These are phyloP conservation scores for Antheraea yamamai DNA, from an alignment of 2,888 invertebrate species.

Conservation along the genomic window DNA sequence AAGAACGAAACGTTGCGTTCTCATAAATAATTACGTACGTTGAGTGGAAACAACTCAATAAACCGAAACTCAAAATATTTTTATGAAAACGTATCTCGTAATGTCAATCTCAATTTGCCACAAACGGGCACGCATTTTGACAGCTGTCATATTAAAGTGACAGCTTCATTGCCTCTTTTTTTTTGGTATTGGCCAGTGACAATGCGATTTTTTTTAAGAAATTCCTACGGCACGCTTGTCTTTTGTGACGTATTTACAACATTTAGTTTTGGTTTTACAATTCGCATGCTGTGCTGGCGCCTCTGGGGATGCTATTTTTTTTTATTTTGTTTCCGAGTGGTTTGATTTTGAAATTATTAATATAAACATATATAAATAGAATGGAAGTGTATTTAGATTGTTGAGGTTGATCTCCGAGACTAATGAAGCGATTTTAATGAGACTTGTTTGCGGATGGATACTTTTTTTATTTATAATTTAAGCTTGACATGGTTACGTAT, in stretches of 20 bases:
- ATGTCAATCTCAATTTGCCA: constrained; percentile 61
- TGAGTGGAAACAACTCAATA: constrained; percentile 19
- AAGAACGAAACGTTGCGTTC: background rate
- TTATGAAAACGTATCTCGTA: constrained; percentile 40
- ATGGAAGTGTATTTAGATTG: too few species aligned
- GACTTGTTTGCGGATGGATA: too few species aligned
- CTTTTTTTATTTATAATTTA: too few species aligned
- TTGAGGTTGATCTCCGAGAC: too few species aligned
- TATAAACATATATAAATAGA: background rate
- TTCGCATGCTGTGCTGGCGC: constrained; percentile 5
- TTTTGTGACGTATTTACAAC: background rate
- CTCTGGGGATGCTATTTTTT: background rate
- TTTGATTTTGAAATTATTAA: constrained; percentile 3
- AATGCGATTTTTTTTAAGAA: constrained; percentile 27
- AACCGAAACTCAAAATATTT: constrained; percentile 49
- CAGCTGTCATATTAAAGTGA: constrained; percentile 76
- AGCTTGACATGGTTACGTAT: too few species aligned
- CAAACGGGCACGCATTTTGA: constrained; percentile 63
- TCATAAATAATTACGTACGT: background rate
- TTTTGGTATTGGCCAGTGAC: constrained; percentile 32
- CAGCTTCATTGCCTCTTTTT: constrained; percentile 59
- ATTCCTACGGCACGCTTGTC: background rate
- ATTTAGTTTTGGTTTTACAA: background rate
- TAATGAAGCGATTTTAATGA: too few species aligned
- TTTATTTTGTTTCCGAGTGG: background rate